A percentile compares a stretch with the other conserved stretches of the same genome.
These are phyloP conservation scores for Carlito syrichta DNA, from an alignment of 2,113 vertebrate genomes.

Conservation along the genomic window DNA sequence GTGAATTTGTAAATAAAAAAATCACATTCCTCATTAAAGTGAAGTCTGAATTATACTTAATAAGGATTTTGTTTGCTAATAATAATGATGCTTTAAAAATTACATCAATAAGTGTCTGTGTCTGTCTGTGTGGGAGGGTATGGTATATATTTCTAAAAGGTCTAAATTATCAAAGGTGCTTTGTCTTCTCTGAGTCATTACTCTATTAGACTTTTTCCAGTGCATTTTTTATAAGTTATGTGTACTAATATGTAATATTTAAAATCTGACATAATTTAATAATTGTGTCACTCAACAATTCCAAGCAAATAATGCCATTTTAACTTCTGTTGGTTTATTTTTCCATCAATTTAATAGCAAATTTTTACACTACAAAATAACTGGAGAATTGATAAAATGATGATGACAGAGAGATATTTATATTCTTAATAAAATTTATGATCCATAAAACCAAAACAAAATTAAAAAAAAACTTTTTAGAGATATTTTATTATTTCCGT, in stretches of 20 bases:
- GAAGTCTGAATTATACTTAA: conserved; percentile 74
- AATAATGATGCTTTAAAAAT: conserved; percentile 72
- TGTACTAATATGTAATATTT: conserved; percentile 70
- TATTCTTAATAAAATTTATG: conserved; percentile 41
- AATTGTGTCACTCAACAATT: conserved; percentile 68
- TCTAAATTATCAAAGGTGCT: conserved; percentile 9
- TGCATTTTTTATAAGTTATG: conserved; percentile 29
- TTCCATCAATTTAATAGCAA: conserved; percentile 78
- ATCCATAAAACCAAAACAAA: conserved; percentile 56
- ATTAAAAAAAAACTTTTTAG: conserved; percentile 23
- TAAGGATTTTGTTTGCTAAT: conserved; percentile 78
- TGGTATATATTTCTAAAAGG: background rate
- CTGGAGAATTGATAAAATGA: conserved; percentile 8
- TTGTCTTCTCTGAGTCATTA: conserved; percentile 36
- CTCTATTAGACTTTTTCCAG: conserved; percentile 63
- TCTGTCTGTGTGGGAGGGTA: background rate
- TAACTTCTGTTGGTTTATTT: conserved; percentile 70
- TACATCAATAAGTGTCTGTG: background rate
- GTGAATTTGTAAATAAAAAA: conserved; percentile 80
- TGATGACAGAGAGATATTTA: background rate
- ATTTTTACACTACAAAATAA: conserved; percentile 77
- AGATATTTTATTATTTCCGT: conserved; percentile 6
- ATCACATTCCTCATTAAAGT: conserved; percentile 78
- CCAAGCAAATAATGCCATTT: conserved; percentile 72
- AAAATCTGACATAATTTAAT: conserved; percentile 73